Evolutionary conservation across 2,888 invertebrate species (phyloP).

Genomic region (Cantharis rufa): DNA sequence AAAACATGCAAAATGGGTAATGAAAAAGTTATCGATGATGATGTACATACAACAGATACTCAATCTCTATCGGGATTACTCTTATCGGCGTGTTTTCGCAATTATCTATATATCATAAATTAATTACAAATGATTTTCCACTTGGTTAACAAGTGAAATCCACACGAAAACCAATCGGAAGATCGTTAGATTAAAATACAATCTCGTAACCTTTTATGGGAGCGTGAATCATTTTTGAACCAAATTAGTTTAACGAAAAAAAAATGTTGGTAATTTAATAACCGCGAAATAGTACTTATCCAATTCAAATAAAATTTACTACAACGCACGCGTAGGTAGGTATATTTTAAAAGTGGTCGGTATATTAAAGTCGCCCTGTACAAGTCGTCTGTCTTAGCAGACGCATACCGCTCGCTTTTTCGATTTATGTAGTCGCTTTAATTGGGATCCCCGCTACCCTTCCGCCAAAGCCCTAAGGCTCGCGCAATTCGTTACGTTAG

Average conservation of each 20-base stretch:
- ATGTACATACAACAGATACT: conserved; percentile 27
- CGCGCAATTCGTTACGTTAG: conserved; percentile 46
- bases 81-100: conserved; percentile 10
- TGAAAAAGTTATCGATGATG: conserved; percentile 45
- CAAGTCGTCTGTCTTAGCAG: conserved; percentile 47
- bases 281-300: no score
- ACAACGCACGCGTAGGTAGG: background rate
- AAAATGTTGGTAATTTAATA: background rate
- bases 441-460: conserved; percentile 48
- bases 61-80: conserved; percentile 34
- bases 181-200: background rate
- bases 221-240: background rate
- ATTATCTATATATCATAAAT: background rate
- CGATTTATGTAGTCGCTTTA: conserved; percentile 52
- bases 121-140: background rate
- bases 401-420: conserved; percentile 43
- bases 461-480: conserved; percentile 33
- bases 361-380: conserved; percentile 37
- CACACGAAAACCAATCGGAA: background rate
- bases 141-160: background rate
- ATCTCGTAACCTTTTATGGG: background rate
- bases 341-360: background rate
- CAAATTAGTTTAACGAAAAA: background rate
- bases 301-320: background rate
- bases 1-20: conserved; percentile 52